Conservation (phyloP, 1,140 invertebrate species). For the Zaprionus africanus region DNA sequence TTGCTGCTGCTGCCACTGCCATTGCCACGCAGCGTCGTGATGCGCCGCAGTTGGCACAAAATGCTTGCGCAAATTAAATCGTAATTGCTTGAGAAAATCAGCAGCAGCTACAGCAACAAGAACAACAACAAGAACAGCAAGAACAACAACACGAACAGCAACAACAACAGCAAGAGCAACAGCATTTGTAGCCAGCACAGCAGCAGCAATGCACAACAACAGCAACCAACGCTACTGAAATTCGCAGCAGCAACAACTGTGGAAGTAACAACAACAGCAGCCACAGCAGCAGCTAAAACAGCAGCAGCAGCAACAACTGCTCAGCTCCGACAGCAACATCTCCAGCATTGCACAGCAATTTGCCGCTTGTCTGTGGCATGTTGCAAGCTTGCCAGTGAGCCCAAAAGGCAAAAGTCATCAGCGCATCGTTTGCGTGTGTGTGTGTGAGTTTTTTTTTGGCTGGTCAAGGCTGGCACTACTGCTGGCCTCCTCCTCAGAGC, state of each 20-base stretch:
- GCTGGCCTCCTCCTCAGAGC: background rate
- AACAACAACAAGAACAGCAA: background rate
- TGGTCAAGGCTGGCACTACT: background rate
- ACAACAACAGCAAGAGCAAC: no score
- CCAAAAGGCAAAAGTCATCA: conserved; percentile 39
- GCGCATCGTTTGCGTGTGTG: conserved; percentile 2
- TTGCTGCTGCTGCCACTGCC: conserved; percentile 16
- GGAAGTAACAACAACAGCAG: background rate
- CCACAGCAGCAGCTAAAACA: no score
- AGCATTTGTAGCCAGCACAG: no score
- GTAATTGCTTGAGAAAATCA: conserved; percentile 56
- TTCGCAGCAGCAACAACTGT: conserved; percentile 1
- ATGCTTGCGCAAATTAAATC: conserved; percentile 57
- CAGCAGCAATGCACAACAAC: no score
- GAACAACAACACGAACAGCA: background rate
- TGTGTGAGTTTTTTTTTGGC: background rate
- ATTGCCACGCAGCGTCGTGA: conserved; percentile 18
- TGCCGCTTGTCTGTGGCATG: conserved; percentile 2
- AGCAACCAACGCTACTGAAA: conserved; percentile 17
- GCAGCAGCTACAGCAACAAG: conserved; percentile 32
- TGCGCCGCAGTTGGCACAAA: conserved; percentile 43
- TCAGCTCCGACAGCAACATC: background rate
- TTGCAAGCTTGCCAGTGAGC: conserved; percentile 4
- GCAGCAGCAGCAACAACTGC: no score
- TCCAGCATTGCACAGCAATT: background rate